These are phyloP conservation scores for Drosophila aldrichi DNA, from an alignment of 2,888 invertebrate species.

Conservation along the genomic window DNA sequence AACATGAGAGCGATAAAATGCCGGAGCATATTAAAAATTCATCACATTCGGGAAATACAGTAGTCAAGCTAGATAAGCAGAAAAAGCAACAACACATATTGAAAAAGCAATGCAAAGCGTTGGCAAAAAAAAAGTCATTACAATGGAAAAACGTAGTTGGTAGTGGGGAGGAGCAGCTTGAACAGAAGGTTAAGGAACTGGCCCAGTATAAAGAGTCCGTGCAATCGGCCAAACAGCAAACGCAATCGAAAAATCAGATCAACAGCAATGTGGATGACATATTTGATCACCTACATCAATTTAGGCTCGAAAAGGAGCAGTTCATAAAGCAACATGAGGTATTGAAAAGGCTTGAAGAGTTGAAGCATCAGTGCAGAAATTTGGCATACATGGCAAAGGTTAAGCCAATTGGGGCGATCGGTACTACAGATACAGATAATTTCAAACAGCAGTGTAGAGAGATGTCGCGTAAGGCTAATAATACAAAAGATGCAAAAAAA, in stretches of 20 bases:
- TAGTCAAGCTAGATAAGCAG: background rate
- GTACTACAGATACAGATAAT: background rate
- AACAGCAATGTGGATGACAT: background rate
- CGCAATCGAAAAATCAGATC: background rate
- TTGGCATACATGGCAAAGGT: background rate
- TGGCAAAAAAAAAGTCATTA: background rate
- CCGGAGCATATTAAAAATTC: background rate
- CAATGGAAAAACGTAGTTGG: background rate
- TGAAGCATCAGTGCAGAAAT: slow-evolving; percentile 9
- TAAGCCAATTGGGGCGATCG: background rate
- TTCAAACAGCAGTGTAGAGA: background rate
- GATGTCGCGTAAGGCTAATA: background rate
- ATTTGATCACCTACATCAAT: background rate
- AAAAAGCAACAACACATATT: background rate
- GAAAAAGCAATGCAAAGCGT: slow-evolving; percentile 5
- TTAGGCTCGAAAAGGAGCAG: background rate
- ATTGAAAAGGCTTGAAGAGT: background rate
- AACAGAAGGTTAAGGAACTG: background rate
- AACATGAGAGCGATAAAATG: background rate
- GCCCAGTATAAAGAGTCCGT: background rate
- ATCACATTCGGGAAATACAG: background rate
- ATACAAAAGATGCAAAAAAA: background rate
- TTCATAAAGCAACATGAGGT: background rate
- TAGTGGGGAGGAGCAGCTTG: slow-evolving; percentile 1
- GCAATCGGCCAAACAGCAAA: background rate